These are phyloP conservation scores for Porites lobata DNA, from an alignment of 92 coral and sea anemone genomes.

Conservation along the genomic window DNA sequence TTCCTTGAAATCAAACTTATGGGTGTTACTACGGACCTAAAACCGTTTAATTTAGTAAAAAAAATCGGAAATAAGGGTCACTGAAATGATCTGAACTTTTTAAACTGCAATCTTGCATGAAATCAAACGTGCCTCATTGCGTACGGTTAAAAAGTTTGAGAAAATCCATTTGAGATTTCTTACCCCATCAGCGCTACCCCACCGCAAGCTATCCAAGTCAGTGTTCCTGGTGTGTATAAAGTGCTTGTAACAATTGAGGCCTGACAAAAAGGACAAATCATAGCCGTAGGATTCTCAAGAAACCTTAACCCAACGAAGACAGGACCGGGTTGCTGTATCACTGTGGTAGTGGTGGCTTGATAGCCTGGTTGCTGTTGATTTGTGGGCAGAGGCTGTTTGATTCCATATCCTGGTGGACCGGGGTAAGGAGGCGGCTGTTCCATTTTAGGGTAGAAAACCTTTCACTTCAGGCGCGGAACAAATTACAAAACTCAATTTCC, in stretches of 20 bases:
- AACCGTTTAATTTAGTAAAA: too few relatives aligned
- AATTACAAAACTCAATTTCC: too few relatives aligned
- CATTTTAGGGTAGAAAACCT: background rate
- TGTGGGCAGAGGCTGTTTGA: background rate
- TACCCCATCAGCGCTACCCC: constrained; percentile 80
- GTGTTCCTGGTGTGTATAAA: constrained; percentile 56
- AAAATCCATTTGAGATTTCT: constrained; percentile 4
- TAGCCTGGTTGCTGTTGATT: constrained; percentile 45
- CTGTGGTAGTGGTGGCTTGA: constrained; percentile 36
- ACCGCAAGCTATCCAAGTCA: constrained; percentile 77
- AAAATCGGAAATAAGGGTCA: too few relatives aligned
- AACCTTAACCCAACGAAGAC: constrained; percentile 37
- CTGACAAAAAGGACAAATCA: constrained; percentile 78
- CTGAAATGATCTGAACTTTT: too few relatives aligned
- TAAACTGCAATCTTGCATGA: too few relatives aligned
- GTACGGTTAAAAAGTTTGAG: background rate
- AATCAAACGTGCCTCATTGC: too few relatives aligned
- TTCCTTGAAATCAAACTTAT: too few relatives aligned
- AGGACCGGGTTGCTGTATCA: constrained; percentile 48
- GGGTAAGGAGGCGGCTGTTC: background rate
- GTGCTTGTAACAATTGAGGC: constrained; percentile 71
- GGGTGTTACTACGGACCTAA: too few relatives aligned
- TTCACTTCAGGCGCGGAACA: background rate
- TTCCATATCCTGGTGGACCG: background rate
- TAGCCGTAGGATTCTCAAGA: constrained; percentile 65